phyloP scores from a whole-genome alignment of 2,888 invertebrate species.

The Lymantria dispar region DNA sequence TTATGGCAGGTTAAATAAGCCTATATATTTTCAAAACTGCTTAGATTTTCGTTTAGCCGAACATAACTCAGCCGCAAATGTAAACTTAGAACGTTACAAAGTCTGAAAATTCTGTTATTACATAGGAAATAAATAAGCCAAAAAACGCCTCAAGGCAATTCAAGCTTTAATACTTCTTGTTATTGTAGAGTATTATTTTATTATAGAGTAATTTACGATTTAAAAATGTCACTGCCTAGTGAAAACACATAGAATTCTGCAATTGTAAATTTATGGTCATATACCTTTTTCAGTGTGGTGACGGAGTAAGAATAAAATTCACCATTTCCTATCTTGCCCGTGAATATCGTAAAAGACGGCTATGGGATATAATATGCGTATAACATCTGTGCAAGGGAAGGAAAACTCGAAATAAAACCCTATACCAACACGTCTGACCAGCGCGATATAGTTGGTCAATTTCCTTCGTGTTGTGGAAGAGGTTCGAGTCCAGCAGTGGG shows the following conservation, averaged over 20 bases:
- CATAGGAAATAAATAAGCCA: slow-evolving; percentile 4
- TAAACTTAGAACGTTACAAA: slow-evolving; percentile 14
- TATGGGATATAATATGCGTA: too few relatives aligned
- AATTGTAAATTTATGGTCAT: not conserved
- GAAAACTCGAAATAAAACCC: too few relatives aligned
- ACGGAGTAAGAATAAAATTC: too few relatives aligned
- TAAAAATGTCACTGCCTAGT: not conserved
- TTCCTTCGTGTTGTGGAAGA: too few relatives aligned
- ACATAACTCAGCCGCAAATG: slow-evolving; percentile 17
- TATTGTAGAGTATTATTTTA: not conserved
- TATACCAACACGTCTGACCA: too few relatives aligned
- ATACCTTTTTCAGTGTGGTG: too few relatives aligned
- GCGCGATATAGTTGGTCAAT: too few relatives aligned
- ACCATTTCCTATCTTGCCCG: too few relatives aligned
- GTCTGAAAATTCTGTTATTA: slow-evolving; percentile 3
- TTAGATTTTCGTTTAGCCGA: slow-evolving; percentile 21
- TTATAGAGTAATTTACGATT: not conserved
- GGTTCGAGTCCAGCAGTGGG: too few relatives aligned
- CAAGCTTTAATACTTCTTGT: not conserved
- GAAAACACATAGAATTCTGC: not conserved
- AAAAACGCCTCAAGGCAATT: not conserved
- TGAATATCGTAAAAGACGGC: too few relatives aligned
- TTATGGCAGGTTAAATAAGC: slow-evolving; percentile 13
- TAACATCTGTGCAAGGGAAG: too few relatives aligned
- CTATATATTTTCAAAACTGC: slow-evolving; percentile 17